phyloP scores from a whole-genome alignment of 2,888 invertebrate species.

The Chaetogeoica ovagalla region DNA sequence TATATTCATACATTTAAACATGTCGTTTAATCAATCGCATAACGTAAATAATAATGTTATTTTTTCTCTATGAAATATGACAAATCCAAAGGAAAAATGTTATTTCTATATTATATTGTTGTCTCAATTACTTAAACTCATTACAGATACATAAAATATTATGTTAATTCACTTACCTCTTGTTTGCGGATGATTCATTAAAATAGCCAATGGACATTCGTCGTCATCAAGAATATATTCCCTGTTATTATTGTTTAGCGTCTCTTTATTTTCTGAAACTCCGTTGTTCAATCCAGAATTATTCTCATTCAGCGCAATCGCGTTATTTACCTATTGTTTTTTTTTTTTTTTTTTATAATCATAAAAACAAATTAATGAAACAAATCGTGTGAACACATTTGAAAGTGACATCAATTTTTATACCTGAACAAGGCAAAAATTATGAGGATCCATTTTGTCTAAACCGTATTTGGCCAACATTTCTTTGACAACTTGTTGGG shows the following conservation, averaged over 20 bases:
- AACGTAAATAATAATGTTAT: too few relatives aligned
- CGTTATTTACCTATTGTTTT: constrained; percentile 39
- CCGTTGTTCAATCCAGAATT: constrained; percentile 60
- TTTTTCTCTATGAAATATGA: too few relatives aligned
- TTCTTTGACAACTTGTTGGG: constrained; percentile 89
- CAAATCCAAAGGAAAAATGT: too few relatives aligned
- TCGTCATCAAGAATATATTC: constrained; percentile 96
- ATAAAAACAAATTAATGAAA: neutral
- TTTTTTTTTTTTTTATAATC: neutral
- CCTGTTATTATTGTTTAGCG: constrained; percentile 65
- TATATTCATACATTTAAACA: too few relatives aligned
- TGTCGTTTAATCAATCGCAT: too few relatives aligned
- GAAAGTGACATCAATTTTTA: constrained; percentile 53
- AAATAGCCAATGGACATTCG: constrained; percentile 93
- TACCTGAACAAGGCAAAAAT: constrained; percentile 95
- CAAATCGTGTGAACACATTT: too few relatives aligned
- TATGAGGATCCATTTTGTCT: constrained; percentile 83
- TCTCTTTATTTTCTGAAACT: constrained; percentile 60
- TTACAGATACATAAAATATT: neutral
- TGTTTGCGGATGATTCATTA: constrained; percentile 85
- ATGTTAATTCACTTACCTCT: constrained; percentile 69
- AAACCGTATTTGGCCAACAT: constrained; percentile 97
- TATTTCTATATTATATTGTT: too few relatives aligned
- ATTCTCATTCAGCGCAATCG: constrained; percentile 54
- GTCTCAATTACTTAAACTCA: too few relatives aligned